Conservation (phyloP, 2,888 invertebrate genomes). For the Apamea epomidion region DNA sequence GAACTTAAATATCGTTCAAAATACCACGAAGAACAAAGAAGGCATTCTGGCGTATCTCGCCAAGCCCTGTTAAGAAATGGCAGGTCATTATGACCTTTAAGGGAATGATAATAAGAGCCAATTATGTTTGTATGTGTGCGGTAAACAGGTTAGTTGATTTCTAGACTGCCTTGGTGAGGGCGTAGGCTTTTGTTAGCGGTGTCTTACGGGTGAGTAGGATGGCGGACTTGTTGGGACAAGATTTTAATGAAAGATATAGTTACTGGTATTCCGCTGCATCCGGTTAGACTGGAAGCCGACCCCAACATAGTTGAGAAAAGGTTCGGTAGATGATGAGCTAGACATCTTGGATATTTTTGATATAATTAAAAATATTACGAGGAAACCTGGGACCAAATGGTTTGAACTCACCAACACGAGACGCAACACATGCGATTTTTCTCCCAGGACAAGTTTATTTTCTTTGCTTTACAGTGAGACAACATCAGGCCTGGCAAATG, state of each 20-base stretch:
- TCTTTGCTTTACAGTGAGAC: too few relatives aligned
- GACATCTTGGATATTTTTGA: too few relatives aligned
- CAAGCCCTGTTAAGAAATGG: conserved; percentile 60
- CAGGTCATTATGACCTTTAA: conserved; percentile 72
- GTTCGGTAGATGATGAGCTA: too few relatives aligned
- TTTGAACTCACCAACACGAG: too few relatives aligned
- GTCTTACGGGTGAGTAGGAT: conserved; percentile 58
- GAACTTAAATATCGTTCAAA: conserved; percentile 45
- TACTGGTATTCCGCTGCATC: too few relatives aligned
- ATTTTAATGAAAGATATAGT: not conserved
- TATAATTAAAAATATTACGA: too few relatives aligned
- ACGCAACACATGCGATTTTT: too few relatives aligned
- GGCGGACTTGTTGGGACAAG: conserved; percentile 5
- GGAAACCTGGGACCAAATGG: too few relatives aligned
- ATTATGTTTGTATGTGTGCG: conserved; percentile 63
- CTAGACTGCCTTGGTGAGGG: conserved; percentile 86
- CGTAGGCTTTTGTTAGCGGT: conserved; percentile 79
- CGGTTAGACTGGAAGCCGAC: too few relatives aligned
- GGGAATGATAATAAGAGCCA: conserved; percentile 69
- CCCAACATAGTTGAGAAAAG: too few relatives aligned
- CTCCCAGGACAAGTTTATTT: too few relatives aligned
- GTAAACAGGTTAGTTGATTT: conserved; percentile 64
- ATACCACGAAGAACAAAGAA: conserved; percentile 56
- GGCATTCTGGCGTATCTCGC: conserved; percentile 42
- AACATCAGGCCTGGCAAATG: too few relatives aligned